These are phyloP conservation scores for Pangasius sanitwongsei DNA, from an alignment of 2,797 vertebrate species.

Conservation along the genomic window DNA sequence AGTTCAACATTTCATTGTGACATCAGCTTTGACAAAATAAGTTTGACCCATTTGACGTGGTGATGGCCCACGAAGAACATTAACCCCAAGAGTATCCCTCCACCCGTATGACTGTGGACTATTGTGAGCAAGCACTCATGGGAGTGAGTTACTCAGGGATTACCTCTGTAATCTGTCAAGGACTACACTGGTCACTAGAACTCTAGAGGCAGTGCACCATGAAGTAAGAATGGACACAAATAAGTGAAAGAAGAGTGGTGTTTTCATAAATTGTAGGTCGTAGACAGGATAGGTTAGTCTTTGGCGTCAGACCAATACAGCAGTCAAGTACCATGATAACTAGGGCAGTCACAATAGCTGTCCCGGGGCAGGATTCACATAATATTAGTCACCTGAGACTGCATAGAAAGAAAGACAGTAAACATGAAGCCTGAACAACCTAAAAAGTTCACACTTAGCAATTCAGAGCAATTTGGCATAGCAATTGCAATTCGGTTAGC, in stretches of 20 bases:
- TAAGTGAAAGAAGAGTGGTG: constrained; percentile 12
- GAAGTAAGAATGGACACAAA: constrained; percentile 39
- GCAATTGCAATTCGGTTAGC: neutral
- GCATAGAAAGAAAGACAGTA: constrained; percentile 42
- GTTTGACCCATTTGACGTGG: neutral
- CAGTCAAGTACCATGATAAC: constrained; percentile 58
- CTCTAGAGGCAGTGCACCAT: constrained; percentile 45
- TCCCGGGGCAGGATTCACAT: constrained; percentile 46
- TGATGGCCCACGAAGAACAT: neutral
- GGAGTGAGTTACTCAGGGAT: constrained; percentile 57
- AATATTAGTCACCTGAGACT: constrained; percentile 60
- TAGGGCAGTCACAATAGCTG: constrained; percentile 67
- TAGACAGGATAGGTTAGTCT: constrained; percentile 25
- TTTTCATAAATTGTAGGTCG: constrained; percentile 18
- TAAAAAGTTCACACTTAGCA: neutral
- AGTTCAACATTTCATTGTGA: neutral
- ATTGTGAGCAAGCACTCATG: constrained; percentile 54
- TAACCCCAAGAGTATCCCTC: constrained; percentile 11
- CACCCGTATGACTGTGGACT: constrained; percentile 36
- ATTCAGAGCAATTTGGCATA: neutral
- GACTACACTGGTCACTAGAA: constrained; percentile 51
- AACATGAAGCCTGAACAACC: constrained; percentile 28
- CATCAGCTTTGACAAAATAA: constrained; percentile 1
- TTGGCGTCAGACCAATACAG: constrained; percentile 40
- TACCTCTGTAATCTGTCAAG: constrained; percentile 63